Evolutionary conservation across 2,113 vertebrate species (phyloP), one percentile per base, ranked within the genome.

Genomic region (Uropsilus gracilis): DNA sequence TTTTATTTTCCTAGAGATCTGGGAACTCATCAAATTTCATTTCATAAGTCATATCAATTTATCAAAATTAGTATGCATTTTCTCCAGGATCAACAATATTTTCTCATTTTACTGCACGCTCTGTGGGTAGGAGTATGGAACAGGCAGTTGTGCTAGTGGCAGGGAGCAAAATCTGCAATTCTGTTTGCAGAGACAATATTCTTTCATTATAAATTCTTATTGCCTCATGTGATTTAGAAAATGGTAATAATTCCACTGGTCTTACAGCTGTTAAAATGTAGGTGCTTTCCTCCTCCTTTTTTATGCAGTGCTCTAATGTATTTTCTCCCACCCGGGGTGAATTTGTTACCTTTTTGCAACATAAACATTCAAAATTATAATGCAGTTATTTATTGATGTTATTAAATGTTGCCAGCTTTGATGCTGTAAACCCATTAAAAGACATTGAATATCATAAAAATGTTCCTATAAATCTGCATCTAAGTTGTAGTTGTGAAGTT

Each of bases 161-260:
- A 69, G n/a, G 66, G 37, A 91, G 94, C 85, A 77, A 77, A 91
- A 83, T 37, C 53, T 77, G 55, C 57, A 63, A 57, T 71, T 8
- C 0, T 0, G 76, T 97, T 92, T 85, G 16, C 28, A 84, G 14
- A 97, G 92, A 69, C 17, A 82, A 66, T 82, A 75, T 55, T 32
- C 37, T 96, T 93, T 89, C 55, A 55, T 71, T 94, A 71, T 46
- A 87, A 91, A 93, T 80, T 72, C 0, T 24, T 39, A 46, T 18
- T 66, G 48, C 7, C 44, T 63, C 24, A 69, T 16, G 14, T 50
- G 50, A 50, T 94, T 97, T 95, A 90, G 95, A 89, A 94, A 95
- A 77, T 17, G 75, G 8, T 10, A 69, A 77, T 92, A 83, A 93
- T 75, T 88, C 20, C 92, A 1, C 8, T 48, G 75, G 9, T 2